Conservation (phyloP, 1,140 invertebrate genomes). For the Drosophila triauraria region DNA sequence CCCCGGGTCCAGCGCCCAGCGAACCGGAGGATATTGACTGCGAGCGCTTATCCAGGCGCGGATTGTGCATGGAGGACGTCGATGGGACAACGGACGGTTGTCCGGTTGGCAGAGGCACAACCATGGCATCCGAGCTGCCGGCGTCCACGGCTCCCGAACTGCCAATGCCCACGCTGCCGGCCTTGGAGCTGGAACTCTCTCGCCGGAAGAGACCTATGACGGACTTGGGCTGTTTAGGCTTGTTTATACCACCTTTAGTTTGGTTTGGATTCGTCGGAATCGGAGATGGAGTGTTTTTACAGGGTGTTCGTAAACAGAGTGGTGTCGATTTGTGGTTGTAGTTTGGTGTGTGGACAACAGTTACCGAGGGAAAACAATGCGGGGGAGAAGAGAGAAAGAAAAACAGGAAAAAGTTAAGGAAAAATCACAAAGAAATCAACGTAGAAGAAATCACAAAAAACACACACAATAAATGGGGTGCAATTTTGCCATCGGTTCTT, state of each 20-base stretch:
- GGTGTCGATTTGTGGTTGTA: slow-evolving; percentile 23
- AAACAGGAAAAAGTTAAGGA: slow-evolving; percentile 59
- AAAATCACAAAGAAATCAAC: slow-evolving; percentile 61
- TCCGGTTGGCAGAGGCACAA: slow-evolving; percentile 43
- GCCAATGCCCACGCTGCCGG: slow-evolving; percentile 80
- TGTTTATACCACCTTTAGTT: slow-evolving; percentile 88
- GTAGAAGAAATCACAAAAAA: slow-evolving; percentile 48
- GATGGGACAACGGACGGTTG: slow-evolving; percentile 46
- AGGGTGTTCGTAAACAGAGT: slow-evolving; percentile 23
- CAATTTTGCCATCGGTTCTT: slow-evolving; percentile 26
- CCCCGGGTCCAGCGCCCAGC: slow-evolving; percentile 30
- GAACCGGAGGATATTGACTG: slow-evolving; percentile 77
- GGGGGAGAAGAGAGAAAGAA: slow-evolving; percentile 69
- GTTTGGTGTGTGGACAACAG: slow-evolving; percentile 59
- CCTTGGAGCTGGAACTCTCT: slow-evolving; percentile 88
- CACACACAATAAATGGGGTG: slow-evolving; percentile 36
- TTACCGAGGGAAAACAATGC: slow-evolving; percentile 74
- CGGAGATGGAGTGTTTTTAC: slow-evolving; percentile 25
- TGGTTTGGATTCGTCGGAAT: slow-evolving; percentile 23
- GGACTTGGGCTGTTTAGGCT: slow-evolving; percentile 89
- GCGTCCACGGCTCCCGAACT: slow-evolving; percentile 60
- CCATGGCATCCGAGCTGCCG: slow-evolving; percentile 64
- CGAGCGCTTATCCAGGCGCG: slow-evolving; percentile 78
- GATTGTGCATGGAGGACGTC: slow-evolving; percentile 69
- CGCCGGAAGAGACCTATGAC: slow-evolving; percentile 90